phyloP scores from a whole-genome alignment of 64 coral and sea anemone species.

The Montipora foliosa region DNA sequence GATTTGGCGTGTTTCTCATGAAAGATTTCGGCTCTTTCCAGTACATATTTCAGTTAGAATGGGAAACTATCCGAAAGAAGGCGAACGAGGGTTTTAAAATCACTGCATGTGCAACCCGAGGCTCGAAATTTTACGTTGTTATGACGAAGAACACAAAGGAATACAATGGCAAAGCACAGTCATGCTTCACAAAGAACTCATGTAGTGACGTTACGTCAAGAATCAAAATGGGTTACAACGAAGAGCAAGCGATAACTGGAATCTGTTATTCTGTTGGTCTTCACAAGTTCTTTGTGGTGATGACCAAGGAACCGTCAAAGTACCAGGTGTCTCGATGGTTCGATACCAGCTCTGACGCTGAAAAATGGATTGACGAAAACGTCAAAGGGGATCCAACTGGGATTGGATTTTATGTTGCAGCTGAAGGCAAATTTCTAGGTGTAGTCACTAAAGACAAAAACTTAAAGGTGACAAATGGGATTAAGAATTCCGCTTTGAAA shows the following conservation, averaged over 20 bases:
- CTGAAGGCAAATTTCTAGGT: too few relatives aligned
- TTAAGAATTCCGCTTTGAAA: too few relatives aligned
- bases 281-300: neutral
- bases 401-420: too few relatives aligned
- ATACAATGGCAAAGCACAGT: neutral
- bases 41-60: neutral
- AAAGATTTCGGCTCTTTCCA: neutral
- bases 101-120: neutral
- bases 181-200: neutral
- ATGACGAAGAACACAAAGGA: slow-evolving; percentile 26
- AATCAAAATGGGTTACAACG: neutral
- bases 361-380: too few relatives aligned
- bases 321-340: too few relatives aligned
- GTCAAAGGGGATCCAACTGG: too few relatives aligned
- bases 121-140: neutral
- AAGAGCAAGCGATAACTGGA: neutral
- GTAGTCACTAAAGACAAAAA: too few relatives aligned
- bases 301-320: neutral
- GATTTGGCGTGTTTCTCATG: slow-evolving; percentile 15
- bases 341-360: too few relatives aligned
- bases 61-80: neutral
- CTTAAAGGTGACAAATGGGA: too few relatives aligned
- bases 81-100: neutral
- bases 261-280: slow-evolving; percentile 8
- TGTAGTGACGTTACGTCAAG: neutral